phyloP scores from a whole-genome alignment of 2,797 vertebrate genomes.

The Danio choprae region DNA sequence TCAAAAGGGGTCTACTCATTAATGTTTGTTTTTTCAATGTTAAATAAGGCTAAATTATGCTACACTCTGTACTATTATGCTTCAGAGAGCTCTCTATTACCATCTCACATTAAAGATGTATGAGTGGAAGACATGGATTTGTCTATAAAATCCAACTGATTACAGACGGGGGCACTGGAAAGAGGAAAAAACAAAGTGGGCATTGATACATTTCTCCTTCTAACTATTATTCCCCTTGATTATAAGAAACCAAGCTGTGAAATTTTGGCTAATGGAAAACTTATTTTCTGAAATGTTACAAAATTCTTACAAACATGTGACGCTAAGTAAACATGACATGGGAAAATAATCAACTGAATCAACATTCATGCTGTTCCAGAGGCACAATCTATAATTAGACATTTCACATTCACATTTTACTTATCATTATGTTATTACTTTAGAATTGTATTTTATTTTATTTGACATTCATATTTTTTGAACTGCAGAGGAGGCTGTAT shows the following conservation, averaged over 20 bases:
- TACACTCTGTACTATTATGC: background rate
- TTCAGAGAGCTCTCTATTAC: background rate
- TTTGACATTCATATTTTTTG: too few relatives aligned
- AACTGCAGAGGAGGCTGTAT: background rate
- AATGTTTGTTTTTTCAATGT: too few relatives aligned
- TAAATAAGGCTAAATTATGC: background rate
- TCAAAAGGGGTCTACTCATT: too few relatives aligned
- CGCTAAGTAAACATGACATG: slow-evolving; percentile 12
- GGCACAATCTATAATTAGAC: background rate
- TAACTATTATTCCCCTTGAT: background rate
- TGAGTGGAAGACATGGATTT: background rate
- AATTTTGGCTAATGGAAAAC: background rate
- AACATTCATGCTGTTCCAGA: slow-evolving; percentile 2
- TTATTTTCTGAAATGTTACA: background rate
- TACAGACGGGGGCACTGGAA: background rate
- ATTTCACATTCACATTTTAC: background rate
- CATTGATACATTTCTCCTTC: background rate
- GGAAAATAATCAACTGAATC: slow-evolving; percentile 19
- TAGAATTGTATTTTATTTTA: background rate
- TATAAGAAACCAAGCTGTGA: background rate
- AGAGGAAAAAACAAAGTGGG: background rate
- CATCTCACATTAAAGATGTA: too few relatives aligned
- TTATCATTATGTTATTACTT: background rate
- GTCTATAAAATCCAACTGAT: background rate
- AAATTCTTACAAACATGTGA: background rate